phyloP scores from a whole-genome alignment of 2,113 vertebrate species.

The Brienomyrus longianalis region DNA sequence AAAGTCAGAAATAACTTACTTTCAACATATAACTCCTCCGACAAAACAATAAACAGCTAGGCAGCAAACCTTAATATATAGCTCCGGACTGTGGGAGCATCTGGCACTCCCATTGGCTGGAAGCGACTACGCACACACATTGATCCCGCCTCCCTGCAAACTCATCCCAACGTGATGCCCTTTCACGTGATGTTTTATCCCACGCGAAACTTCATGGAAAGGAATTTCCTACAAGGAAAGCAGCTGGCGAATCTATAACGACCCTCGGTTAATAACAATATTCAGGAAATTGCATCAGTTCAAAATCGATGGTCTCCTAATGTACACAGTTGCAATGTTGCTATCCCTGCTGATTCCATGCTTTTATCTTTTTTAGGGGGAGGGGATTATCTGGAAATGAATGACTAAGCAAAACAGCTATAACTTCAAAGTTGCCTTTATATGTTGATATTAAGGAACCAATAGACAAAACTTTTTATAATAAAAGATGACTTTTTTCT shows the following conservation, averaged over 20 bases:
- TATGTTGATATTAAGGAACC: not conserved
- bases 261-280: not conserved
- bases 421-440: not conserved
- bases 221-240: not conserved
- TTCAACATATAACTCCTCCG: not conserved
- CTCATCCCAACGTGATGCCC: not conserved
- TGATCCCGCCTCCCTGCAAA: not conserved
- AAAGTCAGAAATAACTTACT: not conserved
- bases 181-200: not conserved
- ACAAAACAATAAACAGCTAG: not conserved
- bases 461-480: not conserved
- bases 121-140: not conserved
- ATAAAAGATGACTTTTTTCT: not conserved
- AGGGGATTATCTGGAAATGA: not conserved
- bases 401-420: constrained; percentile 10
- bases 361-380: not conserved
- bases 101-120: not conserved
- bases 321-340: not conserved
- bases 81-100: not conserved
- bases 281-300: not conserved
- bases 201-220: not conserved
- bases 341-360: not conserved
- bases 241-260: not conserved
- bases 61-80: not conserved
- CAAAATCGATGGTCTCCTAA: not conserved